Conservation (phyloP, 2,797 vertebrate species). For the Lutjanus argentimaculatus region DNA sequence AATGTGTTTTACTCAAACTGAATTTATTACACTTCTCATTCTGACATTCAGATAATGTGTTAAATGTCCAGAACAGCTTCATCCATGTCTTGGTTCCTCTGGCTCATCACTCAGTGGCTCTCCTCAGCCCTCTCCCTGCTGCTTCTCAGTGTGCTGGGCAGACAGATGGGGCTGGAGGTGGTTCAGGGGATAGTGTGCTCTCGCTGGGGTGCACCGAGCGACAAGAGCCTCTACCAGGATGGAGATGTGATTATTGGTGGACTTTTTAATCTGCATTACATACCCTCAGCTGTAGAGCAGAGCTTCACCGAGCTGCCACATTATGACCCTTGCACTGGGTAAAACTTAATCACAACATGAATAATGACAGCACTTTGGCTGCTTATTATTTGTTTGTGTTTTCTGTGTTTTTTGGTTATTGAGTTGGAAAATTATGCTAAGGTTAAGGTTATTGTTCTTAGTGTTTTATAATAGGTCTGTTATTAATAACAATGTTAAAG, state of each 20-base stretch:
- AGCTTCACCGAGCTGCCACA: constrained; percentile 63
- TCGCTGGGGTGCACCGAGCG: constrained; percentile 46
- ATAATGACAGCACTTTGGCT: neutral
- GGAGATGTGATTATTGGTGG: constrained; percentile 83
- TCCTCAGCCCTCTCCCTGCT: constrained; percentile 37
- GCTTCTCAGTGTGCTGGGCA: constrained; percentile 39
- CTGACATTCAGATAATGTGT: neutral
- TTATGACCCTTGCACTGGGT: constrained; percentile 74
- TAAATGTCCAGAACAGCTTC: constrained; percentile 32
- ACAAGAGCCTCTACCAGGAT: constrained; percentile 71
- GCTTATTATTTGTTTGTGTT: neutral
- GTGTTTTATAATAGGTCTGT: neutral
- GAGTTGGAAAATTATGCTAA: neutral
- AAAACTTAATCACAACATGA: constrained; percentile 31
- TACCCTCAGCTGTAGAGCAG: constrained; percentile 53
- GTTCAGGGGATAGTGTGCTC: constrained; percentile 54
- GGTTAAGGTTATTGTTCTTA: neutral
- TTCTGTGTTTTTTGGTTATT: neutral
- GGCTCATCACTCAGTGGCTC: constrained; percentile 22
- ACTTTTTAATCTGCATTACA: constrained; percentile 76
- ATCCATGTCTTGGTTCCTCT: constrained; percentile 49
- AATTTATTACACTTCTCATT: neutral
- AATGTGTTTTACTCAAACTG: constrained; percentile 3
- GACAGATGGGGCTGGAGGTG: constrained; percentile 24
- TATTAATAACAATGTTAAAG: neutral